Conservation (phyloP, 2,797 vertebrate genomes). For the Gymnothorax reevesii region DNA sequence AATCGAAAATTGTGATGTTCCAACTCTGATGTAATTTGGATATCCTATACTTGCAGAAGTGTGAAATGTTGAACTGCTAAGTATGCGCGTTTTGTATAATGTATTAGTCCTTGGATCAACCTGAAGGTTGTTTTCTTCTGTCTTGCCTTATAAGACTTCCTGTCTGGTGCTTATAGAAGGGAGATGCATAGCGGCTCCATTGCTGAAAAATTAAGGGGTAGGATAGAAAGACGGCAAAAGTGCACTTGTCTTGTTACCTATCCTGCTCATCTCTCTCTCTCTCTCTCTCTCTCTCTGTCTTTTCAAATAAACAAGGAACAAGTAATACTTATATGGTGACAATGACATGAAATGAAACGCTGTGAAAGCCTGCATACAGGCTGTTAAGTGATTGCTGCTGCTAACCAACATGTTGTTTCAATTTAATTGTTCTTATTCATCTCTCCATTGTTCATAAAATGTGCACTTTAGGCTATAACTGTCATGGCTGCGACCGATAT, state of each 20-base stretch:
- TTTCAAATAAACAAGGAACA: background rate
- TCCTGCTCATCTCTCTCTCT: background rate
- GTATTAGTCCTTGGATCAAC: slow-evolving; percentile 6
- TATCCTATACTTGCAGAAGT: background rate
- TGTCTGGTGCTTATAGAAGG: background rate
- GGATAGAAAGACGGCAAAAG: background rate
- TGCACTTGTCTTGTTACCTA: slow-evolving; percentile 2
- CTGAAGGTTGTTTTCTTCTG: background rate
- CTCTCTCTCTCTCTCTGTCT: slow-evolving; percentile 15
- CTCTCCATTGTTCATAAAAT: background rate
- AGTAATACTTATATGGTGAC: background rate
- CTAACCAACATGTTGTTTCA: background rate
- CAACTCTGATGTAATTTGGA: background rate
- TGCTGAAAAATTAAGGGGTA: background rate
- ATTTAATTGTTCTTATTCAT: background rate
- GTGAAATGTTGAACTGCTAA: background rate
- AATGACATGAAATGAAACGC: background rate
- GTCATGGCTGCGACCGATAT: background rate
- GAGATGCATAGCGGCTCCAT: background rate
- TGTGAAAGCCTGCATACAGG: background rate
- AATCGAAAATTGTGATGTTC: background rate
- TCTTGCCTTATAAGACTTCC: background rate
- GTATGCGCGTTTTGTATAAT: background rate
- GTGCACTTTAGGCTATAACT: background rate
- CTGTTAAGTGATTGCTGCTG: background rate